Evolutionary conservation across 2,888 invertebrate genomes (phyloP), one percentile per base, ranked within the genome.

Genomic region (Andrena praecox): DNA sequence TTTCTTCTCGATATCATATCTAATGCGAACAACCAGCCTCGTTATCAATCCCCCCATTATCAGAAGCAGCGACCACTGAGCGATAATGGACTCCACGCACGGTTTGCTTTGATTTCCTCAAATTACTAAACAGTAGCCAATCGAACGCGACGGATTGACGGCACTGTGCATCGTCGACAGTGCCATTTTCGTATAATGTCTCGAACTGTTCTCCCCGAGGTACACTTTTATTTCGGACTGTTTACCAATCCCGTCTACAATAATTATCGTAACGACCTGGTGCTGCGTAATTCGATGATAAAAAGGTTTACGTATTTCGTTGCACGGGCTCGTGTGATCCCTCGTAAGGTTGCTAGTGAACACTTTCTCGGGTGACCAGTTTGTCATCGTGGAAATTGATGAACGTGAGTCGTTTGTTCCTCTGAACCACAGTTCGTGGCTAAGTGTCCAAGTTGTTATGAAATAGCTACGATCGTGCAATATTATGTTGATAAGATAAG

Each of bases 1-100:
- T 54, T 76, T 50, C 50, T 71, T 60, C 1, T 2, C 42, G 85
- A 81, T 87, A 87, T 27, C 63, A 20, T 87, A 85, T 85, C 85
- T 60, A 10, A n/a, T 20, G 16, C 12, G 27, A 29, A 42, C 59
- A 67, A 64, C 56, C 66, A 60, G 16, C 42, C 42, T 42, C 33
- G 27, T 78, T 10, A 56, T 82, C 76, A 67, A 42, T 69, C 81
- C 27, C 10, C 0, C 3, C 10, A 74, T 85, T 87, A 87, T 87
- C 86, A 66, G 74, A 52, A 42, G 48, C 63, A 10, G 48, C 35
- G 66, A 10, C 5, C 31, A 78, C 4, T 52, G 75, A 27, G 20
- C 69, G 69, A 69, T 85, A 85, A 82, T 85, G 62, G 33, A 54
- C 54, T 54, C 42, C 62, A 69, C 29, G 10, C 29, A 68, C 42